A percentile compares a stretch with the other conserved stretches of the same genome.
Evolutionary conservation across 2,888 invertebrate species (phyloP).

Genomic region (Epinotia brunnichana): DNA sequence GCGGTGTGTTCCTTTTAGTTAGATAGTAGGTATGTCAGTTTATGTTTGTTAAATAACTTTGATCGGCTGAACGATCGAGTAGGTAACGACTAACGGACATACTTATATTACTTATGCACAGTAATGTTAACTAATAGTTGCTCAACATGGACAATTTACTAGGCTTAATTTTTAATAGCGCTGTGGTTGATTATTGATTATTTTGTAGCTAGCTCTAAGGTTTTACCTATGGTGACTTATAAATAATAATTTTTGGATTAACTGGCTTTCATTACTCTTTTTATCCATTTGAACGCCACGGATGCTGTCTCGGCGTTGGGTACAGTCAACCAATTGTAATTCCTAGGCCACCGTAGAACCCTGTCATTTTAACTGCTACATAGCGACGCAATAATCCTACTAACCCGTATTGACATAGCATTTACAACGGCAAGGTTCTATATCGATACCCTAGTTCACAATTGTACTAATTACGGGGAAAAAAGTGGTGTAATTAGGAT

Average conservation of each 20-base stretch:
- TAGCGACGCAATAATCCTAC: too few species aligned
- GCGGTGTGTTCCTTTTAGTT: neutral
- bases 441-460: too few species aligned
- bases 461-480: too few species aligned
- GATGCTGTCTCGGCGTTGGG: neutral
- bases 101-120: neutral
- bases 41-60: too few species aligned
- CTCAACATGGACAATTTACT: constrained; percentile 22
- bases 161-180: too few species aligned
- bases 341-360: too few species aligned
- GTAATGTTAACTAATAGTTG: constrained; percentile 12
- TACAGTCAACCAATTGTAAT: too few species aligned
- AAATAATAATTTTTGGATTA: constrained; percentile 15
- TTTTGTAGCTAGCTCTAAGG: constrained; percentile 31
- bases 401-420: too few species aligned
- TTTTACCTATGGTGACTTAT: constrained; percentile 13
- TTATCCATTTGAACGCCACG: neutral
- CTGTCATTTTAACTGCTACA: too few species aligned
- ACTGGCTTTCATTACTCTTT: neutral
- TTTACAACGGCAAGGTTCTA: too few species aligned
- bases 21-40: neutral
- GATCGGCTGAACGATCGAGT: neutral
- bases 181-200: neutral
- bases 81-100: too few species aligned
- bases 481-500: too few species aligned